A percentile compares a stretch with the other conserved stretches of the same genome.
phyloP scores from a whole-genome alignment of 2,797 vertebrate species.

The Typhlichthys eigenmanni region DNA sequence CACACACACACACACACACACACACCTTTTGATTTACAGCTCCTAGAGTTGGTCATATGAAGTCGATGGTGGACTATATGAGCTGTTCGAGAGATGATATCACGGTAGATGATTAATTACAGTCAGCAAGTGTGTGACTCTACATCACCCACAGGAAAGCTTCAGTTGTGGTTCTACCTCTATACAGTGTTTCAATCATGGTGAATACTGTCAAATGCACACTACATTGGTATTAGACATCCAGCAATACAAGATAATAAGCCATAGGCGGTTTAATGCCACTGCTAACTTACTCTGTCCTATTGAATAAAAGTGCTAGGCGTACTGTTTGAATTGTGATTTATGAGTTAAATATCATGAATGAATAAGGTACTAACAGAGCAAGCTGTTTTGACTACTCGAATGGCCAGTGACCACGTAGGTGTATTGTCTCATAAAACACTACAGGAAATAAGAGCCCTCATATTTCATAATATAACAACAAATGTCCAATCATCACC shows the following conservation, averaged over 20 bases:
- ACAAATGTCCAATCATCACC: background rate
- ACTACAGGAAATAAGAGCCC: background rate
- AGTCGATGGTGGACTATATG: constrained; percentile 4
- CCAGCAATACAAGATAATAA: too few relatives aligned
- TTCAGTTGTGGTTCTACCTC: too few relatives aligned
- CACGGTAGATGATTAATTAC: background rate
- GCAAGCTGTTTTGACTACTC: constrained; percentile 1
- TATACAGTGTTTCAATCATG: too few relatives aligned
- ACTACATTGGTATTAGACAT: too few relatives aligned
- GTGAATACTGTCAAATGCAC: too few relatives aligned
- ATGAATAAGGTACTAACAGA: background rate
- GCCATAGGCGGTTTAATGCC: too few relatives aligned
- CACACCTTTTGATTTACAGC: constrained; percentile 30
- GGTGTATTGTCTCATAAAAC: background rate
- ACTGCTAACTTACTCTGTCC: too few relatives aligned
- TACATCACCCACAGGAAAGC: too few relatives aligned
- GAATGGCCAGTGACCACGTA: background rate
- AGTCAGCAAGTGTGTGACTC: too few relatives aligned
- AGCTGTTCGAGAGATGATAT: background rate
- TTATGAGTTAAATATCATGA: background rate
- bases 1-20: background rate
- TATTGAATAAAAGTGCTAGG: too few relatives aligned
- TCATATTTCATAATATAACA: background rate
- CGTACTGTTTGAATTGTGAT: background rate
- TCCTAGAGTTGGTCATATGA: constrained; percentile 31